Percentiles rank a stretch among this genome's conserved stretches.
Conservation (phyloP, 2,888 invertebrate species). For the Melitaea athalia region DNA sequence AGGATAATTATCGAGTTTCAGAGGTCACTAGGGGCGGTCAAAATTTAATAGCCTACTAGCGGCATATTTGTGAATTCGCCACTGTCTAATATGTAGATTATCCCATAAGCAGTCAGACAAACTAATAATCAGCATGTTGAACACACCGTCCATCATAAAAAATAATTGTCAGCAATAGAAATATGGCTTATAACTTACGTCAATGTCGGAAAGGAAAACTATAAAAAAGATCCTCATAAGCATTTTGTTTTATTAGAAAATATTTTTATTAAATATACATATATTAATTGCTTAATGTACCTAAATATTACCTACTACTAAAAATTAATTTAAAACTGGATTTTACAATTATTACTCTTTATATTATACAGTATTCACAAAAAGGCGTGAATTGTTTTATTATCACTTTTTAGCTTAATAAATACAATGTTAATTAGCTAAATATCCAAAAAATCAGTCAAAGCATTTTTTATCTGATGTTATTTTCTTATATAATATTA, state of each 20-base stretch:
- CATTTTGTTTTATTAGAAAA: constrained; percentile 9
- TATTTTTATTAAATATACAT: constrained; percentile 1
- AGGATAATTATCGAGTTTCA: no score
- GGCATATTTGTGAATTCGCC: no score
- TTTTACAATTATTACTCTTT: not conserved
- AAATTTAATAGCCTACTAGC: no score
- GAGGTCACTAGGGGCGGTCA: no score
- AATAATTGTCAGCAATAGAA: no score
- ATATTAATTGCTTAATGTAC: not conserved
- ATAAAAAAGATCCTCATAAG: not conserved
- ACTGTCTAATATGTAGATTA: no score
- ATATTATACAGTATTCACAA: constrained; percentile 8
- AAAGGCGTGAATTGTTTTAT: constrained; percentile 10
- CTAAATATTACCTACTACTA: not conserved
- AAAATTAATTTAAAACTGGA: constrained; percentile 3
- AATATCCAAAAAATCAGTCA: constrained; percentile 27
- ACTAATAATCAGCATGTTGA: no score
- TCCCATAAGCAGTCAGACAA: no score
- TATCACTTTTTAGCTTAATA: constrained; percentile 16
- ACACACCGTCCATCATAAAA: no score
- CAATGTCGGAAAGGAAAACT: not conserved
- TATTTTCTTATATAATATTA: no score
- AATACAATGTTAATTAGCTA: constrained; percentile 6
- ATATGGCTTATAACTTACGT: no score
- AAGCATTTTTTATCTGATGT: constrained; percentile 11